These are phyloP conservation scores for Pedetes capensis DNA, from an alignment of 2,113 vertebrate genomes.

Conservation along the genomic window DNA sequence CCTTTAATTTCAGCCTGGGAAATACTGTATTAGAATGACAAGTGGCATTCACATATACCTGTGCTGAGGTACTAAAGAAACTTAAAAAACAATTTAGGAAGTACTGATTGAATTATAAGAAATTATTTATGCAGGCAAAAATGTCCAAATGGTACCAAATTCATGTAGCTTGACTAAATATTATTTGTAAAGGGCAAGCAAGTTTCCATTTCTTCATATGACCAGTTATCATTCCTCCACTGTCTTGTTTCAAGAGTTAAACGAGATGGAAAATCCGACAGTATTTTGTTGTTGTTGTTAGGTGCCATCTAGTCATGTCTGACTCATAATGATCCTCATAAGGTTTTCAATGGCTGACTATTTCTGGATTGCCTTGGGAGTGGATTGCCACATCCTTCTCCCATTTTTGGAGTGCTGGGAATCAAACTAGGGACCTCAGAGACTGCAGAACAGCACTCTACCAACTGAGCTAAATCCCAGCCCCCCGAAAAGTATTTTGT, in stretches of 20 bases:
- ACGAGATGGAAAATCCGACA: neutral
- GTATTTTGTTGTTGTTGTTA: no score
- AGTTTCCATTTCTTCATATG: neutral
- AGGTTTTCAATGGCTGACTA: no score
- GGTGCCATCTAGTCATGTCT: no score
- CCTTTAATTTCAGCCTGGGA: neutral
- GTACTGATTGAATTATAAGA: neutral
- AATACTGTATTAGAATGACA: neutral
- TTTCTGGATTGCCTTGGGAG: no score
- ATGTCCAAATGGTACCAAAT: neutral
- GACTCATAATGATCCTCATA: no score
- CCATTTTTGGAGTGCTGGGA: no score
- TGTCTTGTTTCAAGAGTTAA: neutral
- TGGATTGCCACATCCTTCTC: no score
- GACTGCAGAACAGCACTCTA: no score
- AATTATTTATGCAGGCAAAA: neutral
- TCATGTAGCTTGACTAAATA: neutral
- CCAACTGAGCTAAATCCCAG: no score
- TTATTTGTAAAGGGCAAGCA: neutral
- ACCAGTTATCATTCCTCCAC: neutral
- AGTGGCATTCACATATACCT: neutral
- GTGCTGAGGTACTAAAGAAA: neutral
- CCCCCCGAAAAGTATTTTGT: neutral
- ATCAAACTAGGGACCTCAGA: no score
- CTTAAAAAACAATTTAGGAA: neutral